Base-by-base conservation (phyloP, 1,140 invertebrate genomes). In the Nymphalis io region DNA sequence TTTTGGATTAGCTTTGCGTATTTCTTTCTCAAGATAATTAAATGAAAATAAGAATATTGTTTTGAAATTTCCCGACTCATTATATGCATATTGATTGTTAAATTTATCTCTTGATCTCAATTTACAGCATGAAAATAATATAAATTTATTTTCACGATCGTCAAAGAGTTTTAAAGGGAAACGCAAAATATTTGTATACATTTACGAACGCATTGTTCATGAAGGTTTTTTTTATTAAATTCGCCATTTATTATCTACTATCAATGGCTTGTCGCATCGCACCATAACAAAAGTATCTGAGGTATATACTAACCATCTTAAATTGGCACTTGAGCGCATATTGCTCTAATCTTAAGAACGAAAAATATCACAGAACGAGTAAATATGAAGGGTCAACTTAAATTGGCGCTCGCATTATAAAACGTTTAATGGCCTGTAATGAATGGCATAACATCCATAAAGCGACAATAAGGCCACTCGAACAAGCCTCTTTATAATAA, bases 371-470 rank as follows among this genome's bases (percentile, higher is more conserved):
- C 21, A 27, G 33, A 40, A 42, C 6, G 23, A 23, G 11, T 68
- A 58, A 18, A 66, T 20, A 69, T 60, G 40, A 73, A 70, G 65
- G 83, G 42, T 83, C 87, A 74, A n/a, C 12, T 21, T 78, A 53
- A 38, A 44, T 27, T 84, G 79, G 84, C 83, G 70, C 82, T 69
- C 68, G 73, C 60, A 73, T 85, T 85, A 91, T 87, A 89, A 89
- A 88, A 82, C 82, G 82, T 87, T 89, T 89, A 91, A 89, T 89
- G 87, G 87, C 84, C 76, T 89, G 87, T 89, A 89, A 89, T 89
- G 87, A 89, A 90, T 89, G 83, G 83, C 78, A 85, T 87, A 89
- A 91, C 89, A 91, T 88, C 89, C 80, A 91, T 91, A 90, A 91
- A 88, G 79, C 79, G 75, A 89, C 89, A 91, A 91, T 91, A 82